These are phyloP conservation scores for Stegostoma tigrinum DNA, from an alignment of 2,113 vertebrate species.

Conservation along the genomic window DNA sequence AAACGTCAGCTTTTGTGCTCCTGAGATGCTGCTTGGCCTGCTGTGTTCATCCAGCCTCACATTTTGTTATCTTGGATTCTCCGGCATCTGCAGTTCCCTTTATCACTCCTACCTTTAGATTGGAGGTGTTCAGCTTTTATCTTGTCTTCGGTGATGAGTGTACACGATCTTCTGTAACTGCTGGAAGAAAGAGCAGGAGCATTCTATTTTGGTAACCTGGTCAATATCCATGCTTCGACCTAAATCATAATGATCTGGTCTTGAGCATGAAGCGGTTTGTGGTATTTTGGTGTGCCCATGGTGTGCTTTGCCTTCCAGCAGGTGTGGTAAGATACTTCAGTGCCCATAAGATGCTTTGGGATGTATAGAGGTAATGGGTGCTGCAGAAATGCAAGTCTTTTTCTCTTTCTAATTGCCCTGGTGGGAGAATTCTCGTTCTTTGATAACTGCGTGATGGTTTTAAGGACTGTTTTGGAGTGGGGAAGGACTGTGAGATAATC, in stretches of 20 bases:
- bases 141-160: neutral
- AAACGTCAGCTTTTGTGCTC: no score
- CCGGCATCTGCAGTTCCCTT: no score
- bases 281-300: neutral
- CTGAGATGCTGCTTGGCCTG: no score
- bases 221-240: neutral
- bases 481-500: neutral
- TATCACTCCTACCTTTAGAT: no score
- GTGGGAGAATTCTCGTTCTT: neutral
- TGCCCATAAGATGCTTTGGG: neutral
- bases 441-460: neutral
- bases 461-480: neutral
- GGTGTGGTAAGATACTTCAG: neutral
- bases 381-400: neutral
- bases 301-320: neutral
- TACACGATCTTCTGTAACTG: neutral
- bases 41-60: no score
- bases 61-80: no score
- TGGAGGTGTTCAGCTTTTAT: neutral
- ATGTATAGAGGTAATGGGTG: neutral
- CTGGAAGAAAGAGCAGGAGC: neutral
- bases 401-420: neutral
- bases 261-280: neutral
- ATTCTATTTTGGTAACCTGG: neutral
- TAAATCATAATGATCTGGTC: neutral